Conservation (phyloP, 64 coral and sea anemone species). For the Pocillopora damicornis region DNA sequence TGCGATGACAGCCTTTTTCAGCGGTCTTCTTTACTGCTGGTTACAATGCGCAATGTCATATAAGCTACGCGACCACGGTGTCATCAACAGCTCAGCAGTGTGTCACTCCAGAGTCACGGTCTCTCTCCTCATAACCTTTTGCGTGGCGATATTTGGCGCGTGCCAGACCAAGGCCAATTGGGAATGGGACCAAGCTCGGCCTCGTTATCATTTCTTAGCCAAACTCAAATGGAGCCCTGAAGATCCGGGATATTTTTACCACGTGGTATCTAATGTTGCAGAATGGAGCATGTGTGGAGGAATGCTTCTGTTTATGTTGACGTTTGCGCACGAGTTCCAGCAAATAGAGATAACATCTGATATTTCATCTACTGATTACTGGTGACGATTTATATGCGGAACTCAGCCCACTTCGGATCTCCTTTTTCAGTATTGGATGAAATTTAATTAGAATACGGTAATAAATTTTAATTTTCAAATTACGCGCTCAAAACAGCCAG, state of each 20-base stretch:
- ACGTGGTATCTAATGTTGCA: conserved; percentile 63
- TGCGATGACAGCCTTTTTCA: conserved; percentile 63
- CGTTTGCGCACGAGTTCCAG: conserved; percentile 74
- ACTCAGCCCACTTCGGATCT: neutral
- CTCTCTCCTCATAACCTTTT: conserved; percentile 56
- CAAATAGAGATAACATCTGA: conserved; percentile 84
- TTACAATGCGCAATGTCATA: conserved; percentile 86
- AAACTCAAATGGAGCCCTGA: conserved; percentile 77
- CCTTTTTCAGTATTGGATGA: neutral
- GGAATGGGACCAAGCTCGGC: conserved; percentile 60
- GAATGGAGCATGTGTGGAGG: conserved; percentile 72
- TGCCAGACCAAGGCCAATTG: conserved; percentile 54
- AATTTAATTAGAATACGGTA: too few relatives aligned
- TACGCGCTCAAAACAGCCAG: too few relatives aligned
- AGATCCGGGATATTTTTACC: conserved; percentile 77
- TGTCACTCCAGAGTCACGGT: conserved; percentile 78
- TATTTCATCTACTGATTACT: conserved; percentile 84
- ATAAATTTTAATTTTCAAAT: neutral
- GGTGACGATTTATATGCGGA: neutral
- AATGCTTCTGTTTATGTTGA: conserved; percentile 75
- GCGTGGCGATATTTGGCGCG: conserved; percentile 59
- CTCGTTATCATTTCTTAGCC: conserved; percentile 58
- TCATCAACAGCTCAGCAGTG: conserved; percentile 85
- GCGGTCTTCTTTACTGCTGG: conserved; percentile 75
- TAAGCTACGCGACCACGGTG: conserved; percentile 83